These are phyloP conservation scores for Orthonychiurus folsomi DNA, from an alignment of 2,888 invertebrate genomes.

Conservation along the genomic window DNA sequence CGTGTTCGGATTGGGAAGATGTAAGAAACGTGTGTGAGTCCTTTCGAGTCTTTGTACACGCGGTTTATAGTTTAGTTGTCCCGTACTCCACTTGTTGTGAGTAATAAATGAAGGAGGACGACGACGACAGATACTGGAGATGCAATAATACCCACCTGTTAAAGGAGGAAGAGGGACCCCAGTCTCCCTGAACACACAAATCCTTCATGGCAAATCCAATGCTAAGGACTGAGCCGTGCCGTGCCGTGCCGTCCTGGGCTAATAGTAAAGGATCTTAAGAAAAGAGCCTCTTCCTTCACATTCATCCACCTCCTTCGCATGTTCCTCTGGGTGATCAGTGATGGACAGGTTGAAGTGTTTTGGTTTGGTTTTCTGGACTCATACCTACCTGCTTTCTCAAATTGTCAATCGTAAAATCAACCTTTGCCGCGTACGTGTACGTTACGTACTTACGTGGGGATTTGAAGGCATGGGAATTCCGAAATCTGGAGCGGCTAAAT, in stretches of 20 bases:
- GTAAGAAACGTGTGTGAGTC: background rate
- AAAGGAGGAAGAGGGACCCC: too few species aligned
- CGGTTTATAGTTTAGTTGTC: background rate
- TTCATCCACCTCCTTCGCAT: background rate
- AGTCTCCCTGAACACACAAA: too few species aligned
- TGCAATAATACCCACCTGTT: background rate
- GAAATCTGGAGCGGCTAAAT: too few species aligned
- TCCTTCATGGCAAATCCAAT: too few species aligned
- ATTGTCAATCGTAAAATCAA: background rate
- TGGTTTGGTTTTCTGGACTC: conserved; percentile 1
- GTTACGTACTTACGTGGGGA: too few species aligned
- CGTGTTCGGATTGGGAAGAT: too few species aligned
- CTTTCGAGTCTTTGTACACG: background rate
- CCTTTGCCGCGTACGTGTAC: too few species aligned
- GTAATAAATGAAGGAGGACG: background rate
- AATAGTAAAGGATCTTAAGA: background rate
- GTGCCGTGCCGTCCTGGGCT: background rate
- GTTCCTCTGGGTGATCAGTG: background rate
- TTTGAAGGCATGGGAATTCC: too few species aligned
- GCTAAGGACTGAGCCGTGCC: background rate
- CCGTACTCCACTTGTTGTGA: background rate
- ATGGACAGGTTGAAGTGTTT: background rate
- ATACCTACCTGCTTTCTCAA: background rate
- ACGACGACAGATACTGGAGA: background rate
- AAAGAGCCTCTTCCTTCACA: background rate